A percentile compares a stretch with the other conserved stretches of the same genome.
Evolutionary conservation across 2,797 vertebrate genomes (phyloP).

Genomic region (Podarcis lilfordi): DNA sequence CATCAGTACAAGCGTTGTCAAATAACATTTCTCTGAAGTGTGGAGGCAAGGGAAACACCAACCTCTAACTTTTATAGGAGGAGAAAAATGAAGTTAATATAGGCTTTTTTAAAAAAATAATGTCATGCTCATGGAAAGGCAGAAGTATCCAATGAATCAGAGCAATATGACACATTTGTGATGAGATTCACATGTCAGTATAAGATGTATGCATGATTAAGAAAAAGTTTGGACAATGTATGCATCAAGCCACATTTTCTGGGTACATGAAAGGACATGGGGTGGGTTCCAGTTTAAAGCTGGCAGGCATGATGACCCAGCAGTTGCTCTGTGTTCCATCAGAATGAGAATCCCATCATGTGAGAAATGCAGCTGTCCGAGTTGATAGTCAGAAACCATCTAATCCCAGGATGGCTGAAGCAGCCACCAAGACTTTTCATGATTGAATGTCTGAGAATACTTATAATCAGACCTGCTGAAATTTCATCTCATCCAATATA

Average conservation of each 20-base stretch:
- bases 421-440: rapidly evolving
- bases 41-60: not conserved
- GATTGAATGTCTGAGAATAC: not conserved
- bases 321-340: not conserved
- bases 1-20: not conserved
- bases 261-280: rapidly evolving
- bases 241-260: not conserved
- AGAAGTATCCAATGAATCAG: conserved; percentile 51
- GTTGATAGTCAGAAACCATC: rapidly evolving
- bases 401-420: not conserved
- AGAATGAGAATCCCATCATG: not conserved
- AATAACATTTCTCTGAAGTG: conserved; percentile 34
- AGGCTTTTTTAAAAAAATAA: too few relatives aligned
- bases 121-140: not conserved
- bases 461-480: not conserved
- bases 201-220: rapidly evolving
- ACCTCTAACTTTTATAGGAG: not conserved
- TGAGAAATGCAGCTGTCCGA: not conserved
- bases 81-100: not conserved
- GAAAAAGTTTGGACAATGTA: not conserved
- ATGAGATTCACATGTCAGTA: not conserved
- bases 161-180: conserved; percentile 14
- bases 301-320: rapidly evolving
- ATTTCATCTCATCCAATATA: rapidly evolving
- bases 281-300: rapidly evolving